Evolutionary conservation across 2,888 invertebrate species (phyloP).

Genomic region (Amphipyra berbera): DNA sequence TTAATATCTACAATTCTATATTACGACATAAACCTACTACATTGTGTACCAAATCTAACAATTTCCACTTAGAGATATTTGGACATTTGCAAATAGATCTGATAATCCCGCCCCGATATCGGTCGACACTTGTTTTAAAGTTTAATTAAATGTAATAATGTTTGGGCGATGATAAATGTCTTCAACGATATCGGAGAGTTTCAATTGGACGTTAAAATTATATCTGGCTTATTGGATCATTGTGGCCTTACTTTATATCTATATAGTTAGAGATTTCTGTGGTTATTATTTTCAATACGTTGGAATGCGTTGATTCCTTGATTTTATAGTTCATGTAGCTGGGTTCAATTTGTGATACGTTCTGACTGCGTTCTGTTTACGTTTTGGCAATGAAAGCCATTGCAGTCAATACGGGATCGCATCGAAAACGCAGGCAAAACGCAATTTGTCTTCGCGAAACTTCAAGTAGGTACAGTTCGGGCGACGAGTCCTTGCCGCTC

Average conservation of each 20-base stretch:
- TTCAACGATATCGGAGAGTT: conserved; percentile 63
- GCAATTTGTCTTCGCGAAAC: too few species aligned
- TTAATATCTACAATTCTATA: not conserved
- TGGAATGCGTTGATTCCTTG: not conserved
- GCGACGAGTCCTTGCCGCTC: too few species aligned
- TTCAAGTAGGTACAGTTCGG: too few species aligned
- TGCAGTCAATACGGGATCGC: too few species aligned
- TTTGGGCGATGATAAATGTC: conserved; percentile 71
- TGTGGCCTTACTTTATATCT: conserved; percentile 21
- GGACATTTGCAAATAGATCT: conserved; percentile 63
- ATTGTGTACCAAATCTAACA: conserved; percentile 34
- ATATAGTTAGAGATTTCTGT: conserved; percentile 6
- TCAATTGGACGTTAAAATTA: conserved; percentile 65
- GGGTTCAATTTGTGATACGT: too few species aligned
- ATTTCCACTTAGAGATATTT: conserved; percentile 52
- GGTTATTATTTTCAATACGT: not conserved
- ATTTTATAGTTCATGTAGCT: not conserved
- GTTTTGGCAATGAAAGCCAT: too few species aligned
- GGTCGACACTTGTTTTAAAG: conserved; percentile 70
- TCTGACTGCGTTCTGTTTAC: not conserved
- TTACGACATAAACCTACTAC: conserved; percentile 10
- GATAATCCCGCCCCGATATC: conserved; percentile 64
- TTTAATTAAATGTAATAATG: conserved; percentile 74
- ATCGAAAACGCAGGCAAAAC: too few species aligned
- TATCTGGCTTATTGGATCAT: conserved; percentile 56